These are phyloP conservation scores for Drosophila stalkeri DNA, from an alignment of 2,888 invertebrate genomes.

Conservation along the genomic window DNA sequence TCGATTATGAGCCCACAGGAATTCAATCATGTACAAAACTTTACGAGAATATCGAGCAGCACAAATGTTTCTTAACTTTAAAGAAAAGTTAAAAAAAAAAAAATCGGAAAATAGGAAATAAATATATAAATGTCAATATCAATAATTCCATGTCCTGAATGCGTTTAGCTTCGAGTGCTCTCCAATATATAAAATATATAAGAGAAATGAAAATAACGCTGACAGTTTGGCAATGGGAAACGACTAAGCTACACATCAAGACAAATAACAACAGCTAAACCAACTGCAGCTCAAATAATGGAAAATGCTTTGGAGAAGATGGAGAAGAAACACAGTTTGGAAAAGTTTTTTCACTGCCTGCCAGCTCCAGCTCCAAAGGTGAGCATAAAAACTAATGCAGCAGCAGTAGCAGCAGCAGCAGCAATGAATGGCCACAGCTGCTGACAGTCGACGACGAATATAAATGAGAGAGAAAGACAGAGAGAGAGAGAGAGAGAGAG, in stretches of 20 bases:
- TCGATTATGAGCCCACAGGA: neutral
- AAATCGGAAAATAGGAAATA: neutral
- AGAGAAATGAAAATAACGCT: constrained; percentile 37
- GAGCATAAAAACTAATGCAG: constrained; percentile 70
- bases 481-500: neutral
- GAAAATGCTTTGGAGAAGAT: too few relatives aligned
- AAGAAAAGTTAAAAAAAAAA: neutral
- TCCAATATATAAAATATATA: neutral
- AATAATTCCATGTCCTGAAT: neutral
- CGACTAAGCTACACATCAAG: neutral
- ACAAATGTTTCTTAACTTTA: neutral
- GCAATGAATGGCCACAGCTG: constrained; percentile 60
- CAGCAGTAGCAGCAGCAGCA: constrained; percentile 2
- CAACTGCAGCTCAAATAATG: constrained; percentile 9
- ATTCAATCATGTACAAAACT: neutral
- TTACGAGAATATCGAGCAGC: neutral
- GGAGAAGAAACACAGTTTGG: constrained; percentile 34
- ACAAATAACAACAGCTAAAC: constrained; percentile 3
- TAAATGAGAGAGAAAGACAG: neutral
- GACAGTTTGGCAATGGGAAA: constrained; percentile 41
- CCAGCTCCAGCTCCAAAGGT: constrained; percentile 42
- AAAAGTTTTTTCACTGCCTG: constrained; percentile 44
- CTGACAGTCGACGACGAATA: constrained; percentile 34
- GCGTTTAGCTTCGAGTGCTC: neutral
- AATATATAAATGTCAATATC: neutral